phyloP scores from a whole-genome alignment of 2,113 vertebrate species.

The Isichthys henryi region DNA sequence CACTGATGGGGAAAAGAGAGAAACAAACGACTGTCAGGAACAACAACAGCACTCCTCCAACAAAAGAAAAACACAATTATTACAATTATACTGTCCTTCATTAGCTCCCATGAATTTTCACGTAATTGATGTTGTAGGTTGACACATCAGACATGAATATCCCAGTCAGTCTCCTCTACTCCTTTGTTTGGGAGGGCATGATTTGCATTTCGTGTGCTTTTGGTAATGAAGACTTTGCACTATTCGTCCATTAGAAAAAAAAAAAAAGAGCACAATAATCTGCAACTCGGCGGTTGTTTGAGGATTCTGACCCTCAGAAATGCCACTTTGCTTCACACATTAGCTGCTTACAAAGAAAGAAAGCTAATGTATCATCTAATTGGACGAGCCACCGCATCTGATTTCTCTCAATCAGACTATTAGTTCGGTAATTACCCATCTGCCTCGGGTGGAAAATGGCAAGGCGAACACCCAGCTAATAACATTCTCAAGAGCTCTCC shows the following conservation, averaged over 20 bases:
- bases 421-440: slow-evolving; percentile 89
- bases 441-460: slow-evolving; percentile 87
- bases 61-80: slow-evolving; percentile 82
- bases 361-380: slow-evolving; percentile 92
- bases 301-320: slow-evolving; percentile 91
- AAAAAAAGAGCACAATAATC: slow-evolving; percentile 81
- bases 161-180: slow-evolving; percentile 78
- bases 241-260: slow-evolving; percentile 89
- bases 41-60: slow-evolving; percentile 70
- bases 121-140: slow-evolving; percentile 91
- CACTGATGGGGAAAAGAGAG: slow-evolving; percentile 68
- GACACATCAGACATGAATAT: slow-evolving; percentile 87
- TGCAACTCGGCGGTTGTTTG: slow-evolving; percentile 87
- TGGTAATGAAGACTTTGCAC: slow-evolving; percentile 89
- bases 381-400: slow-evolving; percentile 87
- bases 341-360: slow-evolving; percentile 87
- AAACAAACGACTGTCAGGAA: slow-evolving; percentile 82
- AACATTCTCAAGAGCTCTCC: slow-evolving; percentile 85
- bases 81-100: slow-evolving; percentile 80
- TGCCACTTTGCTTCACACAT: slow-evolving; percentile 88
- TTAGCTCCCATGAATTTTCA: slow-evolving; percentile 84
- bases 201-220: slow-evolving; percentile 87
- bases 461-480: slow-evolving; percentile 89
- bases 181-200: slow-evolving; percentile 77
- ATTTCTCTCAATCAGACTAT: slow-evolving; percentile 92